Evolutionary conservation across 2,888 invertebrate species (phyloP).

Genomic region (Carterocephalus palaemon): DNA sequence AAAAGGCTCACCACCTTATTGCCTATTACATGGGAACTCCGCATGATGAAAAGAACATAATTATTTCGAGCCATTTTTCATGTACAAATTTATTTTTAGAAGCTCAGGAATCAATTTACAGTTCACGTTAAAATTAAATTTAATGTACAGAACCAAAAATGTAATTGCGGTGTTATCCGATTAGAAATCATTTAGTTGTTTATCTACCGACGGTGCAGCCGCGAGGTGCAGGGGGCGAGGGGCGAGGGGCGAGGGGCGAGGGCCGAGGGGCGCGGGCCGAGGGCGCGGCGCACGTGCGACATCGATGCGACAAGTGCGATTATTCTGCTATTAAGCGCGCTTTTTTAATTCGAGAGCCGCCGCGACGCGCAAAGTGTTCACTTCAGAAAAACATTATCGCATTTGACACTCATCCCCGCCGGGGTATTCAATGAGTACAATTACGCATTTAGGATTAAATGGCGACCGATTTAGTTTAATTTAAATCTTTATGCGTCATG

Average conservation of each 20-base stretch:
- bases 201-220: constrained; percentile 6
- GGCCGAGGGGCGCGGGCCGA: constrained; percentile 27
- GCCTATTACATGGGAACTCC: background rate
- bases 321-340: constrained; percentile 22
- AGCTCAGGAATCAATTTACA: no score
- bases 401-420: constrained; percentile 5
- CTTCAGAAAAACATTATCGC: constrained; percentile 7
- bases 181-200: constrained; percentile 16
- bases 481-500: no score
- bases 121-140: background rate
- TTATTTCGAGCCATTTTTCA: background rate
- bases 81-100: background rate
- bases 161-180: constrained; percentile 2
- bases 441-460: background rate
- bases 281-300: constrained; percentile 39
- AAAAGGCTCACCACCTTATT: no score
- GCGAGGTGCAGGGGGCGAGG: background rate
- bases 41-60: background rate
- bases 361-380: constrained; percentile 4
- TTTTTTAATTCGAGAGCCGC: constrained; percentile 16
- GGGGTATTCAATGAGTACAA: background rate
- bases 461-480: constrained; percentile 2
- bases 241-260: background rate
- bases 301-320: constrained; percentile 28
- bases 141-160: constrained; percentile 3